These are phyloP conservation scores for Lampropteryx suffumata DNA, from an alignment of 2,888 invertebrate species.

Conservation along the genomic window DNA sequence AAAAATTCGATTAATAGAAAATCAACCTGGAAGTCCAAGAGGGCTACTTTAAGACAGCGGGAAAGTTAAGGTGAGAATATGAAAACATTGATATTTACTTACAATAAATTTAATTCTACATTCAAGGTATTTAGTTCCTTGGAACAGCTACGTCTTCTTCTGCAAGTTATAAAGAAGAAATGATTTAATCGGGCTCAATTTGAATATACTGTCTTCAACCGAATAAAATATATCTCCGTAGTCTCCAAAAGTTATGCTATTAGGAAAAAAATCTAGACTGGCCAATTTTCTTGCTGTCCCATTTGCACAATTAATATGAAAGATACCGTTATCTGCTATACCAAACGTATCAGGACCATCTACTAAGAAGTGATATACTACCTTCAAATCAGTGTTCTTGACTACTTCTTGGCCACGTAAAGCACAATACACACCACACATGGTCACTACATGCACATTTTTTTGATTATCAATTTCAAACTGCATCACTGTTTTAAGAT, in stretches of 20 bases:
- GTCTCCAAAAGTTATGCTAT: conserved; percentile 67
- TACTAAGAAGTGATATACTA: conserved; percentile 60
- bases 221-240: conserved; percentile 72
- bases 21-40: too few species aligned
- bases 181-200: conserved; percentile 62
- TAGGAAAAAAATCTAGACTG: conserved; percentile 54
- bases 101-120: too few species aligned
- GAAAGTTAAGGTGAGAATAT: too few species aligned
- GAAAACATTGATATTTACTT: too few species aligned
- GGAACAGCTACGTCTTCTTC: conserved; percentile 33
- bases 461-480: conserved; percentile 65
- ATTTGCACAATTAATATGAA: conserved; percentile 61
- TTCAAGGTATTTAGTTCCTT: not conserved
- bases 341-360: conserved; percentile 60
- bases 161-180: conserved; percentile 63
- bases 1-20: too few species aligned
- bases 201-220: conserved; percentile 56
- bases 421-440: conserved; percentile 70
- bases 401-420: conserved; percentile 51
- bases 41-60: too few species aligned
- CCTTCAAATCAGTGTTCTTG: conserved; percentile 58
- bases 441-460: conserved; percentile 64
- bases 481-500: conserved; percentile 62
- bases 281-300: conserved; percentile 63
- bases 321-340: conserved; percentile 55